These are phyloP conservation scores for Microvelia longipes DNA, from an alignment of 1,140 invertebrate genomes.

Conservation along the genomic window DNA sequence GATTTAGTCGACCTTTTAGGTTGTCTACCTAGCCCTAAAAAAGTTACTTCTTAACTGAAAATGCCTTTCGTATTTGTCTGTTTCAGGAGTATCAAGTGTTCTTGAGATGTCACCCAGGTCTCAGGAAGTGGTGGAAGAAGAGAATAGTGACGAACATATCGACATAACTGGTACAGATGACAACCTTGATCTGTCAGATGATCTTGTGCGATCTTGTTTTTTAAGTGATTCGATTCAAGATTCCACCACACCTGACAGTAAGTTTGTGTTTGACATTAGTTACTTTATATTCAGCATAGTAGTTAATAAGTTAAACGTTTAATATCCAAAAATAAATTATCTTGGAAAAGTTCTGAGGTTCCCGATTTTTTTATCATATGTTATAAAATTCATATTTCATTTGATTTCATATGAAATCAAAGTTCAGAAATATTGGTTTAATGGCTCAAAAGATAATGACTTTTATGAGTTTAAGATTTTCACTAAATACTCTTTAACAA, in stretches of 20 bases:
- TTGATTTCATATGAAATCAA: too few species aligned
- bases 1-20: too few species aligned
- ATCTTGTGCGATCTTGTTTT: neutral
- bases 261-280: too few species aligned
- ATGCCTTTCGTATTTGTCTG: conserved; percentile 12
- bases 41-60: conserved; percentile 20
- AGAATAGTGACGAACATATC: conserved; percentile 5
- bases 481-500: too few species aligned
- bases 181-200: neutral
- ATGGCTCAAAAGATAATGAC: too few species aligned
- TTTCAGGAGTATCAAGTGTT: conserved; percentile 18
- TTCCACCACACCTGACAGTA: neutral
- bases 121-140: conserved; percentile 11
- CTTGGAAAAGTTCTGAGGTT: neutral
- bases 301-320: too few species aligned
- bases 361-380: neutral
- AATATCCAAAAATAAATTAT: too few species aligned
- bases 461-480: too few species aligned
- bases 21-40: conserved; percentile 10
- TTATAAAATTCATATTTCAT: neutral
- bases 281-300: too few species aligned
- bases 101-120: conserved; percentile 18
- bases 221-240: neutral
- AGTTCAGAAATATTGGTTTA: too few species aligned
- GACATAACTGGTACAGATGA: neutral